A percentile compares a stretch with the other conserved stretches of the same genome.
Conservation (phyloP, 1,140 invertebrate species). For the Drosophila tsacasi region DNA sequence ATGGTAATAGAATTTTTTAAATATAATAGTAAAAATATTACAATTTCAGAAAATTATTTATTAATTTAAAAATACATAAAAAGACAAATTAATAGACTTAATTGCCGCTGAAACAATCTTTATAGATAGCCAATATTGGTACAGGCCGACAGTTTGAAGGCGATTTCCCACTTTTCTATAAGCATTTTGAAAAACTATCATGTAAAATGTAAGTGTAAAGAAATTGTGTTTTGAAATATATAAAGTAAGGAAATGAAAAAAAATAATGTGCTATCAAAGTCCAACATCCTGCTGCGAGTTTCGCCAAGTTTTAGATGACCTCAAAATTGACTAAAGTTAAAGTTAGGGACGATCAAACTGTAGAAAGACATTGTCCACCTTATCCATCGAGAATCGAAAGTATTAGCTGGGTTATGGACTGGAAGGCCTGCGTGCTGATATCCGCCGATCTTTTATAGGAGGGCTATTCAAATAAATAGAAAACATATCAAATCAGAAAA, state of each 20-base stretch:
- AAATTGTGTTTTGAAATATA: background rate
- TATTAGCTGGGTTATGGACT: conserved; percentile 4
- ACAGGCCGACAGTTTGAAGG: background rate
- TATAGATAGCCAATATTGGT: background rate
- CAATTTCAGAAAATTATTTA: background rate
- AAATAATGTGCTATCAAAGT: too few relatives aligned
- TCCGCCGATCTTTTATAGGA: background rate
- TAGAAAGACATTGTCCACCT: background rate
- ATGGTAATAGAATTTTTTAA: background rate
- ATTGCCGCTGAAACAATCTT: background rate
- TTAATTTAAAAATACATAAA: background rate
- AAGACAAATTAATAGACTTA: background rate
- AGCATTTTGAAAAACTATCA: too few relatives aligned
- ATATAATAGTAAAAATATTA: background rate
- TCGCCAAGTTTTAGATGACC: background rate
- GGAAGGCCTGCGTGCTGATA: conserved; percentile 6
- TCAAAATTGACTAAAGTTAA: background rate
- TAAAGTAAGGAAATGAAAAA: background rate
- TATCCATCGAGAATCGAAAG: conserved; percentile 3
- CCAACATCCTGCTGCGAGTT: too few relatives aligned
- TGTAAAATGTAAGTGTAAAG: too few relatives aligned
- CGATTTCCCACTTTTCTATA: too few relatives aligned
- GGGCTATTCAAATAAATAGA: conserved; percentile 4
- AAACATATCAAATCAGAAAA: background rate
- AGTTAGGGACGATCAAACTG: background rate